Evolutionary conservation across 1,140 invertebrate genomes (phyloP).

Genomic region (Cydia strobilella): DNA sequence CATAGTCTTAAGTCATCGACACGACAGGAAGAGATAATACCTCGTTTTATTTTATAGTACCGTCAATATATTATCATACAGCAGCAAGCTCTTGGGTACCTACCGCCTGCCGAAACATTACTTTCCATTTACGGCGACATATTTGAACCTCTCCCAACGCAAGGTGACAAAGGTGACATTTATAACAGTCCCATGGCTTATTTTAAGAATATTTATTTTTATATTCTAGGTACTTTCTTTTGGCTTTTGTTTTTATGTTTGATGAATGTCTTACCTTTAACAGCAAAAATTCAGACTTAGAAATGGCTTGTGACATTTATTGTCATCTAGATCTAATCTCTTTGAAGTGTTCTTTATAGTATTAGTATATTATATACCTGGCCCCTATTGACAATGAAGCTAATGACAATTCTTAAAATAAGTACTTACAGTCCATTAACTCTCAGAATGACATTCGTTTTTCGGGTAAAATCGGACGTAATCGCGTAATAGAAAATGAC

Average conservation of each 20-base stretch:
- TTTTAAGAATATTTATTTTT: slow-evolving; percentile 3
- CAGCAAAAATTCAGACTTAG: background rate
- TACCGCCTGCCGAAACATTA: background rate
- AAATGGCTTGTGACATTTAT: too few species aligned
- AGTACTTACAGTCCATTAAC: too few species aligned
- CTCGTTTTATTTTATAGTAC: background rate
- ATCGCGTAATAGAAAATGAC: too few species aligned
- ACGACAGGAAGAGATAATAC: too few species aligned
- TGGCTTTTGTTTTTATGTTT: background rate
- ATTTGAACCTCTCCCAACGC: background rate
- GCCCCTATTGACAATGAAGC: too few species aligned
- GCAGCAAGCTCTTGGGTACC: background rate
- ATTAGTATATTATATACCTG: too few species aligned
- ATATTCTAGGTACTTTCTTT: background rate
- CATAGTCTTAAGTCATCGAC: too few species aligned
- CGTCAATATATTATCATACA: background rate
- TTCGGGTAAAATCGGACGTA: too few species aligned
- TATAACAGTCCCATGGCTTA: background rate
- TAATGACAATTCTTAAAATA: too few species aligned
- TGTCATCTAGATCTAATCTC: background rate
- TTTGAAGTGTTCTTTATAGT: too few species aligned
- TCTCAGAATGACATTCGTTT: too few species aligned
- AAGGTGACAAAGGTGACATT: slow-evolving; percentile 24
- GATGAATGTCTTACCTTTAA: background rate
- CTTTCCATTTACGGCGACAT: slow-evolving; percentile 17